phyloP scores from a whole-genome alignment of 1,140 invertebrate species.

The Aphaenogaster floridana region DNA sequence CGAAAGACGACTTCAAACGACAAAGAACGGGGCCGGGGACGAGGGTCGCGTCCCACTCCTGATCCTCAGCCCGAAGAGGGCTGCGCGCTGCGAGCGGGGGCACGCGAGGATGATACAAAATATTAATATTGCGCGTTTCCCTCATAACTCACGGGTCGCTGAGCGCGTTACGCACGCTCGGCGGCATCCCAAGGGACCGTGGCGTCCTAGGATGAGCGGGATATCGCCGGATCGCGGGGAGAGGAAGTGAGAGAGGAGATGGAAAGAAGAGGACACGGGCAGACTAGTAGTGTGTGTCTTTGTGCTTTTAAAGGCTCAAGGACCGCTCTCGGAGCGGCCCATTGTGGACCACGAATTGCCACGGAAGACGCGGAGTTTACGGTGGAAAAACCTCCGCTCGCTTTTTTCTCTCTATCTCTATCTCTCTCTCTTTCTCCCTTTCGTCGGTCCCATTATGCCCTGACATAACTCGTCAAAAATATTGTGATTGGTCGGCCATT shows the following conservation, averaged over 20 bases:
- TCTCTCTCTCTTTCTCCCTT: conserved; percentile 8
- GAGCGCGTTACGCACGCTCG: conserved; percentile 86
- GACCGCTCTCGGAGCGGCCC: conserved; percentile 74
- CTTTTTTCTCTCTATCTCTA: neutral
- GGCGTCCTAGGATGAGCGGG: conserved; percentile 81
- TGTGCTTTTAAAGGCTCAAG: conserved; percentile 81
- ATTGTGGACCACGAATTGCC: conserved; percentile 84
- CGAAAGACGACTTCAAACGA: conserved; percentile 79
- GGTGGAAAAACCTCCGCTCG: conserved; percentile 63
- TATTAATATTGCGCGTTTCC: conserved; percentile 87
- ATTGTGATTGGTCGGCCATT: conserved; percentile 86
- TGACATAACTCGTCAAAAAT: conserved; percentile 87
- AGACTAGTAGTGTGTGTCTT: conserved; percentile 79
- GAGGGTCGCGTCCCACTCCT: conserved; percentile 74
- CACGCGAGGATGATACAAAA: conserved; percentile 87
- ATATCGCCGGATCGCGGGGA: conserved; percentile 71
- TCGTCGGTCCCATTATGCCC: conserved; percentile 80
- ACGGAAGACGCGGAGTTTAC: conserved; percentile 64
- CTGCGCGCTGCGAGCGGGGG: conserved; percentile 56
- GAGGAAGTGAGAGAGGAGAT: conserved; percentile 32
- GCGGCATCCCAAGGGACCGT: conserved; percentile 83
- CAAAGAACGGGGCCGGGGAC: conserved; percentile 80
- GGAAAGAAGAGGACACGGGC: neutral
- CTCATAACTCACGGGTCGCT: conserved; percentile 87
- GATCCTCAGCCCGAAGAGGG: conserved; percentile 52